phyloP scores from a whole-genome alignment of 2,797 vertebrate species.

The Sarcoramphus papa region DNA sequence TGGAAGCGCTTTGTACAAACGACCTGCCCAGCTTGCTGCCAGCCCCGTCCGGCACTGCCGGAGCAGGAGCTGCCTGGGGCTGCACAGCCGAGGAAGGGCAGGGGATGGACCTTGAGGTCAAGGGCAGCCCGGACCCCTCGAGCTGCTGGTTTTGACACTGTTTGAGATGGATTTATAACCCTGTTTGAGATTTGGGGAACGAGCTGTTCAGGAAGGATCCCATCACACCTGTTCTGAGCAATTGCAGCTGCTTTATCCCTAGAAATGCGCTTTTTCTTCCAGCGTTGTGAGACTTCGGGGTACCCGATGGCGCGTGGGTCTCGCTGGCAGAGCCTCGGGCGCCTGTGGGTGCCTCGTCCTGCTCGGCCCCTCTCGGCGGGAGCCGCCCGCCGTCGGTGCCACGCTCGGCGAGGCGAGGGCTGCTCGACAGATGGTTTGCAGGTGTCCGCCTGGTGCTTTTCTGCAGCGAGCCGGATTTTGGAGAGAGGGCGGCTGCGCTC shows the following conservation, averaged over 20 bases:
- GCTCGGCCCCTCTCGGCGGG: not conserved
- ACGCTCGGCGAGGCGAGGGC: not conserved
- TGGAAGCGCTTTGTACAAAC: not conserved
- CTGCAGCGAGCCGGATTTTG: not conserved
- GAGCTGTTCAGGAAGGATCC: not conserved
- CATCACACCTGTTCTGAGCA: not conserved
- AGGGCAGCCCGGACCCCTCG: not conserved
- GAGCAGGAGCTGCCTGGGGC: not conserved
- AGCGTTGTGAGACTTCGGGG: accelerated
- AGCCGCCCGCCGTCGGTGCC: not conserved
- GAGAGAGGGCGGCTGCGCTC: not conserved
- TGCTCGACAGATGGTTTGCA: not conserved
- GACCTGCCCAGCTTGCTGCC: not conserved
- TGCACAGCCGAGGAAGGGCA: not conserved
- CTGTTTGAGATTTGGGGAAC: not conserved
- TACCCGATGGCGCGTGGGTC: not conserved
- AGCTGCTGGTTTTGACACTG: not conserved
- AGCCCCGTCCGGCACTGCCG: accelerated
- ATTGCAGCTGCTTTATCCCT: not conserved
- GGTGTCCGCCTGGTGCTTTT: not conserved
- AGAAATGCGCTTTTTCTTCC: not conserved
- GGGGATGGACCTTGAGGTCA: not conserved
- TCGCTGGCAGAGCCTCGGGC: not conserved
- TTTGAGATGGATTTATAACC: not conserved
- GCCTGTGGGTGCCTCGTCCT: not conserved